Evolutionary conservation across 2,888 invertebrate genomes (phyloP).

Genomic region (Temnothorax rugatulus): DNA sequence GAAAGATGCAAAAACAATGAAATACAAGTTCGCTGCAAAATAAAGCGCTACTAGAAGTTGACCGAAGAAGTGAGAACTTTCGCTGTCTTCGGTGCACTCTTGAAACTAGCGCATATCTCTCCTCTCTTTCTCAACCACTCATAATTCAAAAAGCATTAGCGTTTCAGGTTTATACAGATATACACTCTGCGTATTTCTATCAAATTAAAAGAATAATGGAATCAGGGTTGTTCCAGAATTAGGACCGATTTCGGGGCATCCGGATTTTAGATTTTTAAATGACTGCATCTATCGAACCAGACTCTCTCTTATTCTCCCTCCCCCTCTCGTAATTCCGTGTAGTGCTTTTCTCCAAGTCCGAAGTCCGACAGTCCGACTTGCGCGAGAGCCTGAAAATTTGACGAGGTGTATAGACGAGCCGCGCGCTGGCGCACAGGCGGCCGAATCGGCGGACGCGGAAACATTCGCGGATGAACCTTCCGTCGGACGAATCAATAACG

Average conservation of each 20-base stretch:
- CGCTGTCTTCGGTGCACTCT: too few species aligned
- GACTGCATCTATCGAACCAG: not conserved
- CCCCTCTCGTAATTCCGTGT: not conserved
- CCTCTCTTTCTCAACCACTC: not conserved
- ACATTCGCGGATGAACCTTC: conserved; percentile 66
- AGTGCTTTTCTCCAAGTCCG: not conserved
- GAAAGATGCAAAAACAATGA: conserved; percentile 8
- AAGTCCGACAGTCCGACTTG: conserved; percentile 10
- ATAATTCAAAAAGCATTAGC: not conserved
- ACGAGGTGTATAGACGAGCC: conserved; percentile 28
- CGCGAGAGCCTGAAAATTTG: conserved; percentile 39
- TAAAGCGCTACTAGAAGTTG: not conserved
- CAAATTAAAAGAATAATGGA: not conserved
- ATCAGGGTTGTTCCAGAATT: not conserved
- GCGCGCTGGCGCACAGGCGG: conserved; percentile 39
- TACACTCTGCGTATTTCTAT: not conserved
- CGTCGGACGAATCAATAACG: conserved; percentile 74
- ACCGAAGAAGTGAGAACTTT: not conserved
- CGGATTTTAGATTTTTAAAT: not conserved
- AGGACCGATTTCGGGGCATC: not conserved
- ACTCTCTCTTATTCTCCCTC: not conserved
- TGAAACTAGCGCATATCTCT: not conserved
- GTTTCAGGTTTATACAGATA: not conserved
- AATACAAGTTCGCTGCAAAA: not conserved
- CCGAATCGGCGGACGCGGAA: conserved; percentile 60